These are phyloP conservation scores for Anarsia innoxiella DNA, from an alignment of 2,888 invertebrate species.

Conservation along the genomic window DNA sequence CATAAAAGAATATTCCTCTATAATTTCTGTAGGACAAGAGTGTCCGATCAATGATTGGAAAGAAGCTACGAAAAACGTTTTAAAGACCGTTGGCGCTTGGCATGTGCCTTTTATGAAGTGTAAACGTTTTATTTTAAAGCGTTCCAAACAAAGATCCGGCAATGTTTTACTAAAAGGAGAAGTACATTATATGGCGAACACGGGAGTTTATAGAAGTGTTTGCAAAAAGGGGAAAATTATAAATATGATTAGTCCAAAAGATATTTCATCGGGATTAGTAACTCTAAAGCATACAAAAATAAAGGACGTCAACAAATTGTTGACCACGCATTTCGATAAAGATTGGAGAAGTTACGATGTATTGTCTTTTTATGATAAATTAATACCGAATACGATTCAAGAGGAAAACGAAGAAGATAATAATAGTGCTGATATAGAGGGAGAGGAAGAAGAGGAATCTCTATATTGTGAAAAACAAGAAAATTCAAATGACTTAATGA, in stretches of 20 bases:
- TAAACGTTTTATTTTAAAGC: constrained; percentile 10
- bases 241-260: constrained; percentile 1
- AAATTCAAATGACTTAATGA: neutral
- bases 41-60: constrained; percentile 18
- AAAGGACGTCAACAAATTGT: constrained; percentile 1
- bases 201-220: neutral
- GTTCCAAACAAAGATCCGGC: constrained; percentile 1
- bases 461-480: neutral
- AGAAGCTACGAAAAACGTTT: constrained; percentile 8
- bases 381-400: neutral
- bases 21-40: neutral
- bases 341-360: constrained; percentile 2
- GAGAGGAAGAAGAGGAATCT: neutral
- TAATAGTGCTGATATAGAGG: neutral
- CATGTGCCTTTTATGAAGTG: constrained; percentile 18
- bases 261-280: neutral
- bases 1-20: constrained; percentile 15
- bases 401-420: neutral
- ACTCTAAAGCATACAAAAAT: constrained; percentile 3
- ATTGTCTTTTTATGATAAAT: neutral
- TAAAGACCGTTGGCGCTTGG: constrained; percentile 17
- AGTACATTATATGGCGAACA: constrained; percentile 3
- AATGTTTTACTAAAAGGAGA: constrained; percentile 8
- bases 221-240: constrained; percentile 6
- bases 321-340: constrained; percentile 5